phyloP scores from a whole-genome alignment of 2,888 invertebrate genomes.

The Beris morrisii region DNA sequence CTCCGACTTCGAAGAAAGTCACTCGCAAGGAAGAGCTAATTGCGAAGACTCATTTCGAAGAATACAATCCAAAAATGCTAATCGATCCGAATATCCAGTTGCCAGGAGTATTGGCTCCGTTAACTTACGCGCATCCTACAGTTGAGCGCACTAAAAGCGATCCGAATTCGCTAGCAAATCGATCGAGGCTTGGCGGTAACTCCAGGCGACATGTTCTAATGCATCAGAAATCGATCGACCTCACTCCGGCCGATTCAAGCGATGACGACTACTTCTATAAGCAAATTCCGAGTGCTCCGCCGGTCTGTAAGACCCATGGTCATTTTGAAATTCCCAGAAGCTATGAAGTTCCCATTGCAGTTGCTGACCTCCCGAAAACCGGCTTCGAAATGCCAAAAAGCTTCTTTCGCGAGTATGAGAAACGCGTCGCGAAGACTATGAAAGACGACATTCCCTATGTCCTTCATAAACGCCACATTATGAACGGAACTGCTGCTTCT shows the following conservation, averaged over 20 bases:
- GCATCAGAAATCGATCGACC: constrained; percentile 84
- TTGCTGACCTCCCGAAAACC: constrained; percentile 63
- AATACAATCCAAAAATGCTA: constrained; percentile 71
- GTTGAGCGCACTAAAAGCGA: constrained; percentile 86
- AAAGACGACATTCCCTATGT: constrained; percentile 82
- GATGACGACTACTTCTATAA: constrained; percentile 80
- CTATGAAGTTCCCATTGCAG: constrained; percentile 53
- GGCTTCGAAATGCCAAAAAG: constrained; percentile 73
- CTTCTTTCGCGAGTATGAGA: constrained; percentile 69
- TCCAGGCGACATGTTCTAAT: constrained; percentile 76
- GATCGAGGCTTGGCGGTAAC: constrained; percentile 71
- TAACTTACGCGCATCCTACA: constrained; percentile 68
- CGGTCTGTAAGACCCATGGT: constrained; percentile 70
- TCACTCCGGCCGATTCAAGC: constrained; percentile 82
- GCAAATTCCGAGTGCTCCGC: constrained; percentile 74
- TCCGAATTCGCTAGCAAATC: constrained; percentile 75
- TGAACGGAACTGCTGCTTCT: constrained; percentile 78
- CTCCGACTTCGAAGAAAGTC: constrained; percentile 56
- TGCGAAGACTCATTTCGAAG: constrained; percentile 68
- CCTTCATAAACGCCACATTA: constrained; percentile 79
- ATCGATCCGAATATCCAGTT: constrained; percentile 51
- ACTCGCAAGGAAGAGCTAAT: constrained; percentile 67
- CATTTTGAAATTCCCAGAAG: constrained; percentile 67
- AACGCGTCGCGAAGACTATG: constrained; percentile 56
- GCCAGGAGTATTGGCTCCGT: constrained; percentile 60